phyloP scores from a whole-genome alignment of 1,140 invertebrate genomes.

The Glossosoma conforme region DNA sequence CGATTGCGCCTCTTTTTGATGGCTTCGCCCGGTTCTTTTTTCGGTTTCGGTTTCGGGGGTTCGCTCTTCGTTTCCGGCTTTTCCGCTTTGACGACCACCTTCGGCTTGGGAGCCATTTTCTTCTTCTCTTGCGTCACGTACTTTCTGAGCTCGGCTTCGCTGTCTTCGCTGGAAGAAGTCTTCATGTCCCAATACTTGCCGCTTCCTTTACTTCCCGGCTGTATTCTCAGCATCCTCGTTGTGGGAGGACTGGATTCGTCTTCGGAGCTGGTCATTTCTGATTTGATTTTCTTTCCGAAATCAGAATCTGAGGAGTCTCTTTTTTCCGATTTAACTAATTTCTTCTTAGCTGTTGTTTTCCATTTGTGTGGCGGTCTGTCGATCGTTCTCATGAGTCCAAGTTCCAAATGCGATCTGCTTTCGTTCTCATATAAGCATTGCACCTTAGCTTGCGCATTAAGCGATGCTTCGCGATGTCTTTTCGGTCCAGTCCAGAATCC shows the following conservation, averaged over 20 bases:
- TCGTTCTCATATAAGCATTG: constrained; percentile 89
- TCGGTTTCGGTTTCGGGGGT: constrained; percentile 30
- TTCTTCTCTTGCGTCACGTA: constrained; percentile 40
- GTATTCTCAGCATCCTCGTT: constrained; percentile 60
- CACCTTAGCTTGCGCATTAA: constrained; percentile 88
- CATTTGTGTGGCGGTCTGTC: constrained; percentile 35
- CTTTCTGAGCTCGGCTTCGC: constrained; percentile 45
- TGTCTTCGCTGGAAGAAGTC: constrained; percentile 53
- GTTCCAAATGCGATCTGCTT: constrained; percentile 62
- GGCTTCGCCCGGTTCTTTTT: constrained; percentile 37
- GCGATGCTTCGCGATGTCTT: constrained; percentile 76
- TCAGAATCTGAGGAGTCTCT: constrained; percentile 47
- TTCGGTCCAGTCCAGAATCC: constrained; percentile 62
- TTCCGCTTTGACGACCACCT: constrained; percentile 36
- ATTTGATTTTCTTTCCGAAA: constrained; percentile 44
- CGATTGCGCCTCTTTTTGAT: constrained; percentile 47
- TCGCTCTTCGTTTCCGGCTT: constrained; percentile 37
- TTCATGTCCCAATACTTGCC: constrained; percentile 79
- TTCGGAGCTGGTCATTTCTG: constrained; percentile 46
- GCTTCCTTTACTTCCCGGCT: constrained; percentile 67
- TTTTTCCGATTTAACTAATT: constrained; percentile 42
- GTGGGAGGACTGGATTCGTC: constrained; percentile 44
- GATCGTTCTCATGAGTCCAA: constrained; percentile 50
- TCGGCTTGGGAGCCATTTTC: constrained; percentile 37
- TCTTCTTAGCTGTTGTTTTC: constrained; percentile 37